Evolutionary conservation across 2,797 vertebrate species (phyloP).

Genomic region (Tokudaia muenninki): DNA sequence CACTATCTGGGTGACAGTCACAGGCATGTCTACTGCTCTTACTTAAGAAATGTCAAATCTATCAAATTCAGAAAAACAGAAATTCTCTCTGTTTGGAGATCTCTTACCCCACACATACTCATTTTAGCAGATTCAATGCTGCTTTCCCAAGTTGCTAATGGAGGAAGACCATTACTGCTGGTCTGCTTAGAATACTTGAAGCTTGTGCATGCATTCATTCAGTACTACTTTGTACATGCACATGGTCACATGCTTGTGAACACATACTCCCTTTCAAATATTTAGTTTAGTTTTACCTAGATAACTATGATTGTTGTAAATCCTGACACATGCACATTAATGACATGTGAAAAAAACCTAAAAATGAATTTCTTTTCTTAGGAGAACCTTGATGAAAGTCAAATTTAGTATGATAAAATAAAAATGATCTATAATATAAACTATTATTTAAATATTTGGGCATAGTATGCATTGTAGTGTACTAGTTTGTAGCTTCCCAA

Average conservation of each 20-base stretch:
- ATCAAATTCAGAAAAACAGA: not conserved
- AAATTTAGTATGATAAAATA: not conserved
- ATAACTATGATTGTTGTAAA: not conserved
- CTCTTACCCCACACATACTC: not conserved
- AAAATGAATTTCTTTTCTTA: not conserved
- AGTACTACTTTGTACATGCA: not conserved
- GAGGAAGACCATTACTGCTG: not conserved
- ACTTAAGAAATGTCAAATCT: conserved; percentile 39
- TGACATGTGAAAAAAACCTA: not conserved
- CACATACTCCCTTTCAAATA: not conserved
- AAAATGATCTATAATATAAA: not conserved
- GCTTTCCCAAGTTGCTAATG: not conserved
- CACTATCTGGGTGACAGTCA: conserved; percentile 44
- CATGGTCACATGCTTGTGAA: not conserved
- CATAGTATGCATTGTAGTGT: not conserved
- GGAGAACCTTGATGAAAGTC: not conserved
- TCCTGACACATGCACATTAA: not conserved
- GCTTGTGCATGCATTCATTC: not conserved
- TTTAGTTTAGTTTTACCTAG: conserved; percentile 13
- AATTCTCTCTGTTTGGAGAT: conserved; percentile 23
- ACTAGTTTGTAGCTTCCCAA: conserved; percentile 4
- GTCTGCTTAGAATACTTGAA: not conserved
- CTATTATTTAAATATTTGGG: conserved; percentile 2
- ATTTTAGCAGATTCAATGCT: not conserved
- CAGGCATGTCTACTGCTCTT: not conserved